These are phyloP conservation scores for Fratercula arctica DNA, from an alignment of 2,797 vertebrate genomes.

Conservation along the genomic window DNA sequence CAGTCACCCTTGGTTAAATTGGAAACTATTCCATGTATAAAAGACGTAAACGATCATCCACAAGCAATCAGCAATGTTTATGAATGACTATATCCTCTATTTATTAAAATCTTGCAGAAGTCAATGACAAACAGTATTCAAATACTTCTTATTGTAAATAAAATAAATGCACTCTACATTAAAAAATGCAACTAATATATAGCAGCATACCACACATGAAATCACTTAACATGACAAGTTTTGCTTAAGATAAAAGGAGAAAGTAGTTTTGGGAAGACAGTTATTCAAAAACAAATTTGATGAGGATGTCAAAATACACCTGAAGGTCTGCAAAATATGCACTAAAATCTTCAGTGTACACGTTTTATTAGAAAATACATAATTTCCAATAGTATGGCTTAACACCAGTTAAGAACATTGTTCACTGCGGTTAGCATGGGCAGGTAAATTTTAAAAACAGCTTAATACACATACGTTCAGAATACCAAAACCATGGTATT, in stretches of 20 bases:
- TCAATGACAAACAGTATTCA: neutral
- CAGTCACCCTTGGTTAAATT: neutral
- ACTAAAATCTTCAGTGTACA: neutral
- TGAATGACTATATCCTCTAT: neutral
- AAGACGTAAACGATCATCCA: neutral
- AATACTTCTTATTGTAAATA: neutral
- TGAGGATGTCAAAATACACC: neutral
- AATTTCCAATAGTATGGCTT: neutral
- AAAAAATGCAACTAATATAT: neutral
- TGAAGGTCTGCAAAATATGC: neutral
- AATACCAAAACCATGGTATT: neutral
- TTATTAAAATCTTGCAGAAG: neutral
- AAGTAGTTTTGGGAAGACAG: neutral
- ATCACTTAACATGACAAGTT: neutral
- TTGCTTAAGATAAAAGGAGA: neutral
- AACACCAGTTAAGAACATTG: neutral
- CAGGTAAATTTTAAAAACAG: neutral
- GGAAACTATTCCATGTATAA: neutral
- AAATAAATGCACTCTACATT: neutral
- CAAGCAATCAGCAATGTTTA: neutral
- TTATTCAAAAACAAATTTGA: neutral
- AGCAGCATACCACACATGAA: neutral
- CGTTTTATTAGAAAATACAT: neutral
- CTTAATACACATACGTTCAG: neutral
- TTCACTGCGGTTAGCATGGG: neutral